Evolutionary conservation across 2,888 invertebrate species (phyloP), one percentile per base, ranked within the genome.

Genomic region (Euspilapteryx auroguttella): DNA sequence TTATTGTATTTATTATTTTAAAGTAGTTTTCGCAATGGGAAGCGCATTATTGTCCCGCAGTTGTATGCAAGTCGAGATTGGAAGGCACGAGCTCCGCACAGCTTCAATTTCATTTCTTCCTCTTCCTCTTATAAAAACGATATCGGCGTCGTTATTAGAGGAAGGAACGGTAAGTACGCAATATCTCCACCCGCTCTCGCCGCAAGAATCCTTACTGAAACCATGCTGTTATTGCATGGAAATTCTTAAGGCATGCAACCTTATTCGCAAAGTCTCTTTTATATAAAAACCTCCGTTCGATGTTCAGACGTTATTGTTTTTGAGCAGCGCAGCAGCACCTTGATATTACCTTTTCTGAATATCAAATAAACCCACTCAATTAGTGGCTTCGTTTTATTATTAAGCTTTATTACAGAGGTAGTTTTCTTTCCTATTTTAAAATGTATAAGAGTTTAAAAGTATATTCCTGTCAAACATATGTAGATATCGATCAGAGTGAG

Each of bases 211-310:
- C 53, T 53, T 47, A 50, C 44, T 41, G 49, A 55, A 45, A 48
- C 55, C 47, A 45, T 52, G 53, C 45, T 45, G 63, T 73, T 71
- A 73, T 73, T 71, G 73, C 73, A 75, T 71, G 69, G 69, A 71
- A 66, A 73, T 69, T 62, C 68, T 61, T 64, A 52, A 57, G n/a
- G 55, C 58, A 64, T 71, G 68, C 73, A 71, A 69, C 64, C 73
- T 63, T 69, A 73, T 71, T 63, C 64, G 58, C 56, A 51, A 55
- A 55, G 59, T 58, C 51, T 45, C 63, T 64, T 66, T 64, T 61
- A 63, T 65, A 58, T 65, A 69, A 64, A 65, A 65, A 59, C 58
- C 59, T 51, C 63, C 52, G 49, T 48, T 55, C 58, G 51, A 61
- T 66, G 61, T 61, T 63, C 59, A 53, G 45, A 43, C 58, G 59